Conservation (phyloP, 2,888 invertebrate genomes). For the Seladonia tumulorum region DNA sequence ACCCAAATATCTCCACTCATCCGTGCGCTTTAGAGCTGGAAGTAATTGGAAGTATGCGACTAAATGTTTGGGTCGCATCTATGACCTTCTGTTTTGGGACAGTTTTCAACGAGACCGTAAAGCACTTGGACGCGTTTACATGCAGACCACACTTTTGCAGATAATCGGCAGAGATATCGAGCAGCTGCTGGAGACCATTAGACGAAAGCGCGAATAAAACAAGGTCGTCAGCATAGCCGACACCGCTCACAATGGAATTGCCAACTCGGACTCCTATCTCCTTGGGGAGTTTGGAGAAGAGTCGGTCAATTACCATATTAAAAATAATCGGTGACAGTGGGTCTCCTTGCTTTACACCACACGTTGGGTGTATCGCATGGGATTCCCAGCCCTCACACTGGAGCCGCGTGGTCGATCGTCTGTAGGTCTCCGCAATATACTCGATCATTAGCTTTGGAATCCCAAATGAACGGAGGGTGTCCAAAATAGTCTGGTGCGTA, state of each 20-base stretch:
- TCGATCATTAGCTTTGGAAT: neutral
- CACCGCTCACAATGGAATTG: slow-evolving; percentile 1
- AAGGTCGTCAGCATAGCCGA: slow-evolving; percentile 60
- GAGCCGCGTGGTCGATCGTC: neutral
- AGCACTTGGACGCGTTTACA: slow-evolving; percentile 42
- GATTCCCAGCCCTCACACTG: neutral
- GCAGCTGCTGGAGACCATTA: slow-evolving; percentile 24
- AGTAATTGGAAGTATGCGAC: neutral
- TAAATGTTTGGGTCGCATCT: slow-evolving; percentile 25
- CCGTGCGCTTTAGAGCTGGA: slow-evolving; percentile 39
- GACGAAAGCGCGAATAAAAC: slow-evolving; percentile 35
- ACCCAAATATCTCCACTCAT: slow-evolving; percentile 54
- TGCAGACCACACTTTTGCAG: slow-evolving; percentile 39
- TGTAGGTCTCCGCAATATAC: neutral
- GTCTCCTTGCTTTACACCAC: slow-evolving; percentile 68
- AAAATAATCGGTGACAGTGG: slow-evolving; percentile 64
- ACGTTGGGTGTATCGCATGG: neutral
- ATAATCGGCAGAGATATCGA: slow-evolving; percentile 24
- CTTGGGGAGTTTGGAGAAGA: neutral
- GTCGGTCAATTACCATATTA: slow-evolving; percentile 52
- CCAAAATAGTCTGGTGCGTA: slow-evolving; percentile 7
- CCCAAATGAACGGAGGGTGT: neutral
- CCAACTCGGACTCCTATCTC: slow-evolving; percentile 42
- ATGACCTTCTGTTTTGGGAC: slow-evolving; percentile 32
- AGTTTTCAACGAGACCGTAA: slow-evolving; percentile 35